phyloP scores from a whole-genome alignment of 1,140 invertebrate species.

The Hyphantria cunea region DNA sequence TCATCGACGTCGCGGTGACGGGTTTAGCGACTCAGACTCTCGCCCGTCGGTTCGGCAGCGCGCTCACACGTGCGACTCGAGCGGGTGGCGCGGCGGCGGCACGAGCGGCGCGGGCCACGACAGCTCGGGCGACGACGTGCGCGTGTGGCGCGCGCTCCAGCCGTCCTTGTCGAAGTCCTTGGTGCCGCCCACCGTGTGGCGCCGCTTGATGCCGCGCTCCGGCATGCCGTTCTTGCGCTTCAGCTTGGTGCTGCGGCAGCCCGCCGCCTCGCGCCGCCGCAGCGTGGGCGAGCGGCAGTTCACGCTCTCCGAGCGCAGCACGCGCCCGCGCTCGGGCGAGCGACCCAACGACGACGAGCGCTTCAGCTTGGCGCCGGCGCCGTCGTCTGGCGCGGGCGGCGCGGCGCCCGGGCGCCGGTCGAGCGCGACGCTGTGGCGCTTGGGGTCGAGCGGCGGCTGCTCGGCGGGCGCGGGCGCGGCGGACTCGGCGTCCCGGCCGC shows the following conservation, averaged over 20 bases:
- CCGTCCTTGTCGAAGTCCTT: slow-evolving; percentile 87
- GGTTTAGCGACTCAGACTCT: slow-evolving; percentile 39
- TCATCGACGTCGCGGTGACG: slow-evolving; percentile 32
- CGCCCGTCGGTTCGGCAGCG: slow-evolving; percentile 31
- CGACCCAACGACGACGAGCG: slow-evolving; percentile 84
- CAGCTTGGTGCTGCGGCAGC: slow-evolving; percentile 83
- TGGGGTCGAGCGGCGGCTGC: slow-evolving; percentile 40
- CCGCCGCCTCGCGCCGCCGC: slow-evolving; percentile 85
- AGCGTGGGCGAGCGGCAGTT: slow-evolving; percentile 84
- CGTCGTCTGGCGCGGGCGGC: slow-evolving; percentile 30
- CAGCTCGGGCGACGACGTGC: slow-evolving; percentile 77
- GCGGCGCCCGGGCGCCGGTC: slow-evolving; percentile 51
- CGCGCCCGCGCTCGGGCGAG: slow-evolving; percentile 61
- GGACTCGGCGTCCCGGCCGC: slow-evolving; percentile 56
- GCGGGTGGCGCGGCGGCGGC: slow-evolving; percentile 66
- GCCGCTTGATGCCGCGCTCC: slow-evolving; percentile 90
- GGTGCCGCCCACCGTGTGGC: slow-evolving; percentile 96
- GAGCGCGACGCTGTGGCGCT: slow-evolving; percentile 56
- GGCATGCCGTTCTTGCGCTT: slow-evolving; percentile 89
- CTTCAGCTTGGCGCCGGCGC: slow-evolving; percentile 71
- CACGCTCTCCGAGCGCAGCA: slow-evolving; percentile 83
- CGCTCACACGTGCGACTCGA: slow-evolving; percentile 80
- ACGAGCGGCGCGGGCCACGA: slow-evolving; percentile 53
- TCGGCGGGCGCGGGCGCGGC: slow-evolving; percentile 29
- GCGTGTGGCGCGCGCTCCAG: slow-evolving; percentile 75